Evolutionary conservation across 2,797 vertebrate species (phyloP).

Genomic region (Chelon auratus): DNA sequence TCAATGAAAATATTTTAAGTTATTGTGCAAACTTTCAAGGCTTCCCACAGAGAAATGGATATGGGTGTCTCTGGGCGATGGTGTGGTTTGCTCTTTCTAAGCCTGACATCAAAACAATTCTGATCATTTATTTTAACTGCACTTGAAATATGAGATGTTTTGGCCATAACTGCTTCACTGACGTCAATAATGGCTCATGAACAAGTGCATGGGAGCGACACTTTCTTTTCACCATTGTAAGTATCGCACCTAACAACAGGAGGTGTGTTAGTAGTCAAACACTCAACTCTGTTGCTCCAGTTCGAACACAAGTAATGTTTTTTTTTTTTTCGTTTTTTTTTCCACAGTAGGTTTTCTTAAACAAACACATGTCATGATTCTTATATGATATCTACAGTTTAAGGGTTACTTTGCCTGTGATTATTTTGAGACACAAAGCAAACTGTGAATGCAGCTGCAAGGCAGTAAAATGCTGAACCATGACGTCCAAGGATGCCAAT

Average conservation of each 20-base stretch:
- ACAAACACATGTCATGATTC: neutral
- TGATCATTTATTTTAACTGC: neutral
- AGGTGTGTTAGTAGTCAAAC: conserved; percentile 23
- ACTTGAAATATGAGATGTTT: conserved; percentile 14
- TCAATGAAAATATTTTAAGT: neutral
- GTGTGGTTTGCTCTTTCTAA: conserved; percentile 9
- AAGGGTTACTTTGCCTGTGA: conserved; percentile 4
- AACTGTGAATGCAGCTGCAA: conserved; percentile 33
- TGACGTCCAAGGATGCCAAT: neutral
- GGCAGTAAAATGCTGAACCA: conserved; percentile 59
- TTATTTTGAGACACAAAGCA: conserved; percentile 24
- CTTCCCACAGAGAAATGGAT: neutral
- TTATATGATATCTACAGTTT: conserved; percentile 20
- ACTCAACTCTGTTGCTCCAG: neutral
- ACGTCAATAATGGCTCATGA: conserved; percentile 5
- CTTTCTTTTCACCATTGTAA: neutral
- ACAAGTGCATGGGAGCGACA: neutral
- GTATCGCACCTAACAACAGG: neutral
- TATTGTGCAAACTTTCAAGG: neutral
- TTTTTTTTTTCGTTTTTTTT: neutral
- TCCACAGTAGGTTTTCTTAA: no score
- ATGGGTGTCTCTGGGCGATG: neutral
- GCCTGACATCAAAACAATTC: no score
- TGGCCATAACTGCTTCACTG: neutral
- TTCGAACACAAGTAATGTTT: conserved; percentile 18